phyloP scores from a whole-genome alignment of 2,888 invertebrate species.

The Mesorhabditis belari region DNA sequence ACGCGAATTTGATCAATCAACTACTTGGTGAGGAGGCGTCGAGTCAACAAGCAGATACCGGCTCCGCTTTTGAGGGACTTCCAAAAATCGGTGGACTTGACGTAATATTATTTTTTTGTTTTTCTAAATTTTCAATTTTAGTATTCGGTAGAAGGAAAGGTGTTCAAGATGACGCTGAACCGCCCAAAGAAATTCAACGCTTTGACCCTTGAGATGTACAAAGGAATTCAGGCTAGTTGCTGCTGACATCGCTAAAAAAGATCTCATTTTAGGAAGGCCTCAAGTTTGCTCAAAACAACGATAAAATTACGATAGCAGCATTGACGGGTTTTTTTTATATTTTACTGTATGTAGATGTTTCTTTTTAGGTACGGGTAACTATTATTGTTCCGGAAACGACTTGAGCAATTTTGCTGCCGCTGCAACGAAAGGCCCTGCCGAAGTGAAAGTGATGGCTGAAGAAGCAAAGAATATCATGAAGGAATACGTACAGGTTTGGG shows the following conservation, averaged over 20 bases:
- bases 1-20: not conserved
- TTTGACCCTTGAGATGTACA: constrained; percentile 46
- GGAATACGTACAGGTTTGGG: constrained; percentile 37
- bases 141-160: constrained; percentile 31
- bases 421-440: constrained; percentile 18
- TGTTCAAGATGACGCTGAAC: constrained; percentile 44
- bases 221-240: constrained; percentile 1
- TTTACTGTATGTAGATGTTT: not conserved
- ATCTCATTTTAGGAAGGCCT: constrained; percentile 26
- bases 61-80: constrained; percentile 48
- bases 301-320: constrained; percentile 65
- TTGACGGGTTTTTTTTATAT: constrained; percentile 61
- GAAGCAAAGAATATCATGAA: constrained; percentile 31
- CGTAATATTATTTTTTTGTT: constrained; percentile 5
- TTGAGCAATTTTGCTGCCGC: constrained; percentile 57
- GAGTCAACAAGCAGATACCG: constrained; percentile 58
- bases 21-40: constrained; percentile 38
- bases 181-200: constrained; percentile 49
- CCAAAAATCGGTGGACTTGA: constrained; percentile 17
- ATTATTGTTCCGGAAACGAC: constrained; percentile 80
- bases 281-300: constrained; percentile 59
- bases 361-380: constrained; percentile 63
- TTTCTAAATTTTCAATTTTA: constrained; percentile 11
- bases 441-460: constrained; percentile 33
- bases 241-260: constrained; percentile 8